Evolutionary conservation across 2,888 invertebrate genomes (phyloP).

Genomic region (Athalia cordata): DNA sequence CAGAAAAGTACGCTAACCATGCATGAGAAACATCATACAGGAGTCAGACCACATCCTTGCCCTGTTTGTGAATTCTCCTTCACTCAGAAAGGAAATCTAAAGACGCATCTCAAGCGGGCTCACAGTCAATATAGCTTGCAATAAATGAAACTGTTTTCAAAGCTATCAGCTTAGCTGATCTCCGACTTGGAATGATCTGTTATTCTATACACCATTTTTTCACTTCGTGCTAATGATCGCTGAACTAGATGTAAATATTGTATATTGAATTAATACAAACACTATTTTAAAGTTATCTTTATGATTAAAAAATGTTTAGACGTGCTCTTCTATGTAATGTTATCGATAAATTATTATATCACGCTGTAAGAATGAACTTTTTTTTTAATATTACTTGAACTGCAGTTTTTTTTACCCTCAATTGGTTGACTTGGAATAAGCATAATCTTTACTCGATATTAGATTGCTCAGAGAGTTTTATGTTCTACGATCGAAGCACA

Average conservation of each 20-base stretch:
- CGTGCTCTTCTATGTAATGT: too few relatives aligned
- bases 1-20: constrained; percentile 78
- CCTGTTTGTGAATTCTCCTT: constrained; percentile 78
- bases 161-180: too few relatives aligned
- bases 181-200: neutral
- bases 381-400: too few relatives aligned
- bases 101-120: constrained; percentile 77
- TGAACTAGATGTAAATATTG: constrained; percentile 17
- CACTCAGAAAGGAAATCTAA: constrained; percentile 77
- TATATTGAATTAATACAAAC: constrained; percentile 27
- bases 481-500: too few relatives aligned
- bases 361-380: too few relatives aligned
- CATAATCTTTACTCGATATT: too few relatives aligned
- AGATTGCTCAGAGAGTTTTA: too few relatives aligned
- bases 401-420: too few relatives aligned
- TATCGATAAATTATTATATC: too few relatives aligned
- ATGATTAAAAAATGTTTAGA: constrained; percentile 11
- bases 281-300: constrained; percentile 24
- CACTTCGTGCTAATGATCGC: neutral
- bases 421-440: too few relatives aligned
- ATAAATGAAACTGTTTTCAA: constrained; percentile 51
- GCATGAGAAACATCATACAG: constrained; percentile 78
- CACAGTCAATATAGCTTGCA: constrained; percentile 62
- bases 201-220: neutral
- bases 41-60: constrained; percentile 77